Conservation (phyloP, 2,888 invertebrate species). For the Agrilus mali region DNA sequence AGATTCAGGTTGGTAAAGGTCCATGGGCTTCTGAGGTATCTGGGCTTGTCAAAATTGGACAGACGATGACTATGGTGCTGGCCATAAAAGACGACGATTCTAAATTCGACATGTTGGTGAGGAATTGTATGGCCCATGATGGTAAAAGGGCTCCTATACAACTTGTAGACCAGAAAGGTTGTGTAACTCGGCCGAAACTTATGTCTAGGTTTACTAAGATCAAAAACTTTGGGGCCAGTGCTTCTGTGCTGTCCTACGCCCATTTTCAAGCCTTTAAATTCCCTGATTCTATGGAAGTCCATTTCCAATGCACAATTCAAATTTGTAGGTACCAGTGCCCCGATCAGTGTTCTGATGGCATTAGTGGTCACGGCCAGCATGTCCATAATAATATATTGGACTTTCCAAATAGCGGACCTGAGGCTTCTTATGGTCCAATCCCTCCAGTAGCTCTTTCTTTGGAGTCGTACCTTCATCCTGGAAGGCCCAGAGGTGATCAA, state of each 20-base stretch:
- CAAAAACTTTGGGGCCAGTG: conserved; percentile 88
- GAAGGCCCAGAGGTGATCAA: conserved; percentile 60
- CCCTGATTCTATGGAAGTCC: conserved; percentile 93
- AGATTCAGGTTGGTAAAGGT: conserved; percentile 88
- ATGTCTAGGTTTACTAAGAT: conserved; percentile 92
- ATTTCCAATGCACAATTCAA: conserved; percentile 91
- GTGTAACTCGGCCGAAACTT: conserved; percentile 81
- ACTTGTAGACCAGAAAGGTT: conserved; percentile 83
- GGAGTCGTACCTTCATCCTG: conserved; percentile 53
- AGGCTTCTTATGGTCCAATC: conserved; percentile 58
- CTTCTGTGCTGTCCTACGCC: conserved; percentile 82
- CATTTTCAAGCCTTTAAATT: conserved; percentile 94
- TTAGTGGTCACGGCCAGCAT: conserved; percentile 20
- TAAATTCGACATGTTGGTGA: conserved; percentile 89
- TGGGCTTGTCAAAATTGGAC: conserved; percentile 86
- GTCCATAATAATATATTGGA: conserved; percentile 38
- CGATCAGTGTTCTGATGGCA: conserved; percentile 69
- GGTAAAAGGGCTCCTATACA: conserved; percentile 89
- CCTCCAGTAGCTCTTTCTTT: conserved; percentile 46
- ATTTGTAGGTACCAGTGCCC: conserved; percentile 89
- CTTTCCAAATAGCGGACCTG: conserved; percentile 42
- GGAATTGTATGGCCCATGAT: conserved; percentile 90
- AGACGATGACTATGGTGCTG: conserved; percentile 93
- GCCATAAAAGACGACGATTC: conserved; percentile 92
- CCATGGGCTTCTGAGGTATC: conserved; percentile 94